A percentile compares a stretch with the other conserved stretches of the same genome.
Evolutionary conservation across 35 echinoderm and acorn worm species (phyloP).

Genomic region (Strongylocentrotus purpuratus): DNA sequence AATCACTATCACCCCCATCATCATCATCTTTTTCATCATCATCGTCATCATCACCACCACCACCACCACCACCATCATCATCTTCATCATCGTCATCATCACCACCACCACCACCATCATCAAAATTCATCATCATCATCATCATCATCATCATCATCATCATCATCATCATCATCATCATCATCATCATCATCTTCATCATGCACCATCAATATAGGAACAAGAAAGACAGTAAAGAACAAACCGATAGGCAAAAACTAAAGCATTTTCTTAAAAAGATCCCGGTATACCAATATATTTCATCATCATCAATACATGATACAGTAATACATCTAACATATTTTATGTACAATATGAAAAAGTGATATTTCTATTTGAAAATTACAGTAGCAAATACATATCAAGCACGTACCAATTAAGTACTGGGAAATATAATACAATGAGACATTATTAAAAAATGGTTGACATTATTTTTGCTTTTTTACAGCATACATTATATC

Average conservation of each 20-base stretch:
- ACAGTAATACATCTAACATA: constrained; percentile 1
- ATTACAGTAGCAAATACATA: not conserved
- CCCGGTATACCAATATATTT: constrained; percentile 8
- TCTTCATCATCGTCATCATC: too few species aligned
- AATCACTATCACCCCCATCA: not conserved
- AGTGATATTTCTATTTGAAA: not conserved
- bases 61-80: too few species aligned
- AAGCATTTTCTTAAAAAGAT: not conserved
- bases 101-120: too few species aligned
- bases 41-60: not conserved
- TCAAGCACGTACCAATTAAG: not conserved
- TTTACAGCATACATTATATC: not conserved
- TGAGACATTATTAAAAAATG: not conserved
- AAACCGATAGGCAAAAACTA: not conserved
- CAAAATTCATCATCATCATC: too few species aligned
- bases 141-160: too few species aligned
- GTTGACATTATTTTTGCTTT: not conserved
- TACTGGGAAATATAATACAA: not conserved
- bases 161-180: too few species aligned
- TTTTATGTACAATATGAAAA: not conserved
- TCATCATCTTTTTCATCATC: not conserved
- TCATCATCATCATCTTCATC: too few species aligned
- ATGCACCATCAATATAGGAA: too few species aligned
- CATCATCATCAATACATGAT: not conserved
- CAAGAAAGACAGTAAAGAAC: not conserved